A percentile compares a stretch with the other conserved stretches of the same genome.
Evolutionary conservation across 2,888 invertebrate genomes (phyloP).

Genomic region (Ectobius pallidus): DNA sequence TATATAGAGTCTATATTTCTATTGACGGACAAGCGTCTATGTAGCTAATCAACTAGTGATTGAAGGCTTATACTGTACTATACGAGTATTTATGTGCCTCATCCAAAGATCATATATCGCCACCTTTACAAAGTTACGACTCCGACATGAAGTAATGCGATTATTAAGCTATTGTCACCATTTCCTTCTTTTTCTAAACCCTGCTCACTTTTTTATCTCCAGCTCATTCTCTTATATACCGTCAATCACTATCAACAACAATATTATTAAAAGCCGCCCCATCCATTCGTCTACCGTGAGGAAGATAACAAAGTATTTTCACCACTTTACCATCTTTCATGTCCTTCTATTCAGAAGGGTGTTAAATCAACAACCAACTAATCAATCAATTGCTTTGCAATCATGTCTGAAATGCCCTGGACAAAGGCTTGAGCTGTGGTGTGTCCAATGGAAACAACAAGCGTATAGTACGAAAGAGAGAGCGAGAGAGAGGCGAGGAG

Average conservation of each 20-base stretch:
- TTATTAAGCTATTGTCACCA: too few species aligned
- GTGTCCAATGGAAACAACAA: conserved; percentile 3
- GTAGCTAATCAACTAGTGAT: too few species aligned
- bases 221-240: background rate
- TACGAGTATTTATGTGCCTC: too few species aligned
- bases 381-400: conserved; percentile 24
- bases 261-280: background rate
- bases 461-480: background rate
- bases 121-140: too few species aligned
- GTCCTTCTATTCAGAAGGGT: background rate
- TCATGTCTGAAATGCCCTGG: conserved; percentile 8
- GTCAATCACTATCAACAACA: background rate
- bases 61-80: too few species aligned
- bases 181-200: too few species aligned
- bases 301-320: conserved; percentile 1
- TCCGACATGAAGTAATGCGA: too few species aligned
- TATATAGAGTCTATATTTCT: too few species aligned
- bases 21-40: too few species aligned
- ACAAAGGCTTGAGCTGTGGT: conserved; percentile 19
- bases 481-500: background rate
- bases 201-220: too few species aligned
- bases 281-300: too few species aligned
- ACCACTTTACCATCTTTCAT: background rate
- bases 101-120: too few species aligned
- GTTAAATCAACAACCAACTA: conserved; percentile 22